These are phyloP conservation scores for Hemicordylus capensis DNA, from an alignment of 2,113 vertebrate species.

Conservation along the genomic window DNA sequence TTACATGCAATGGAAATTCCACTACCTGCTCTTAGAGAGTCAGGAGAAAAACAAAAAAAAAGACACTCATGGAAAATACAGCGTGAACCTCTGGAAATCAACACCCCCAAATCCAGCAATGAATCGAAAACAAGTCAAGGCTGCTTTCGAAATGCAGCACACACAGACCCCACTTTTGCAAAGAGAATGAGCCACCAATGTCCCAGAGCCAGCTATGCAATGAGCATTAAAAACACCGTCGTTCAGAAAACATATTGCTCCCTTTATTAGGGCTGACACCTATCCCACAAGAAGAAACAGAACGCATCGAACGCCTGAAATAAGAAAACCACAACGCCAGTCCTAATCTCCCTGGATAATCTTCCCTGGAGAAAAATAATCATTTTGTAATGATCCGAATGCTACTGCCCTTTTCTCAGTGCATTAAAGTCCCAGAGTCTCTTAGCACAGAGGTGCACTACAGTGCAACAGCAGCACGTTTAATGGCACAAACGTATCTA, in stretches of 20 bases:
- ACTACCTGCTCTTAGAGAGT: not conserved
- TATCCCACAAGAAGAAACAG: conserved; percentile 16
- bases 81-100: not conserved
- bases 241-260: conserved; percentile 32
- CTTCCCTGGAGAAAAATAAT: not conserved
- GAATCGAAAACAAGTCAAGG: not conserved
- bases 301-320: conserved; percentile 32
- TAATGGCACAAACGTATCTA: not conserved
- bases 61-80: not conserved
- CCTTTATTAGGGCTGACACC: conserved; percentile 41
- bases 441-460: not conserved
- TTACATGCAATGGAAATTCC: not conserved
- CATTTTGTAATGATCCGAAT: conserved; percentile 25
- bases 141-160: not conserved
- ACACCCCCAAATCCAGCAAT: not conserved
- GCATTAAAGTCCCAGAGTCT: not conserved
- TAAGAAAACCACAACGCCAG: conserved; percentile 30
- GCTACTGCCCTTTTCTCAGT: conserved; percentile 12
- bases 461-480: not conserved
- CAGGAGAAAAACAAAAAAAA: not conserved
- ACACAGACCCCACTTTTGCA: not conserved
- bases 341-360: conserved; percentile 4
- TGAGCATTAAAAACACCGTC: conserved; percentile 15
- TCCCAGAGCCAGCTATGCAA: not conserved
- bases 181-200: not conserved